These are phyloP conservation scores for Ochlodes sylvanus DNA, from an alignment of 2,888 invertebrate genomes.

Conservation along the genomic window DNA sequence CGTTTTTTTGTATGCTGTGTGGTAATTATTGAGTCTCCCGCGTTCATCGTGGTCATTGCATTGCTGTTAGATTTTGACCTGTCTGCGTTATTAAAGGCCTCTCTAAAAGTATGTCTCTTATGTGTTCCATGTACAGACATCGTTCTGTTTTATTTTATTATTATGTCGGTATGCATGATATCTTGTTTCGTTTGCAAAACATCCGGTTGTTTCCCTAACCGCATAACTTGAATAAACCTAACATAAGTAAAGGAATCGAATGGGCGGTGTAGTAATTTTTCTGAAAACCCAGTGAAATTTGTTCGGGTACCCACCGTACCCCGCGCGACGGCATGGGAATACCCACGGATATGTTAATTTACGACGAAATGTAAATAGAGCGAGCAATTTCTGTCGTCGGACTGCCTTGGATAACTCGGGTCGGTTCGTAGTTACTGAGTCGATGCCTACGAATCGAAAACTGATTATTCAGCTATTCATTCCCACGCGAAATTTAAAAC, in stretches of 20 bases:
- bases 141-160: too few relatives aligned
- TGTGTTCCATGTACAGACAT: too few relatives aligned
- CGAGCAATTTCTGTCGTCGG: constrained; percentile 77
- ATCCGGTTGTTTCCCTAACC: neutral
- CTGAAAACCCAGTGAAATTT: constrained; percentile 42
- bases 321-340: constrained; percentile 72
- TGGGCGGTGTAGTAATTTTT: constrained; percentile 9
- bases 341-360: constrained; percentile 79
- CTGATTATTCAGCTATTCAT: constrained; percentile 62
- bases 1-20: too few relatives aligned
- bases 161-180: neutral
- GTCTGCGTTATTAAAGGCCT: too few relatives aligned
- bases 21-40: too few relatives aligned
- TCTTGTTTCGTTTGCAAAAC: neutral
- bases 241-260: constrained; percentile 4
- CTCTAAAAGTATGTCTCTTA: too few relatives aligned
- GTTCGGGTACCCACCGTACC: constrained; percentile 67
- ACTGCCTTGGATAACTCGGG: constrained; percentile 66
- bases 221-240: neutral
- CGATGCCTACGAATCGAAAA: constrained; percentile 54
- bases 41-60: too few relatives aligned
- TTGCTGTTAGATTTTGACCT: too few relatives aligned
- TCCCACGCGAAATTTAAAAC: constrained; percentile 53
- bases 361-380: constrained; percentile 76
- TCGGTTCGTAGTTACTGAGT: constrained; percentile 40